Percentiles rank a stretch among this genome's conserved stretches.
These are phyloP conservation scores for Bhutanitis thaidina DNA, from an alignment of 2,888 invertebrate species.

Conservation along the genomic window DNA sequence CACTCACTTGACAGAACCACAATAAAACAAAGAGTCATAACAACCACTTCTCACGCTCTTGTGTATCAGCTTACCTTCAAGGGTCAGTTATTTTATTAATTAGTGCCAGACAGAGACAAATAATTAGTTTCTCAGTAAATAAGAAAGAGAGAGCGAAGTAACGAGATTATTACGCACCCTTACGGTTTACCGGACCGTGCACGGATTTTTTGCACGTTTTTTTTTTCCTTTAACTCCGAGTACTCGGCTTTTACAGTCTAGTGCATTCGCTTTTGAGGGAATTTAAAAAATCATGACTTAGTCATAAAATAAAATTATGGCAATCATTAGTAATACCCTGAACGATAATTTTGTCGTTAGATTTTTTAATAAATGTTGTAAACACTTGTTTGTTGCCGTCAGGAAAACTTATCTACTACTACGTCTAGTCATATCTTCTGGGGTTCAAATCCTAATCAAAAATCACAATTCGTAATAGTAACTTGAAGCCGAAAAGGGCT, in stretches of 20 bases:
- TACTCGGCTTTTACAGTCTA: constrained; percentile 60
- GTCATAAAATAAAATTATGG: background rate
- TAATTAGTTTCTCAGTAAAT: constrained; percentile 24
- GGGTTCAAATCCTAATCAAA: too few species aligned
- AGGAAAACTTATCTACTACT: too few species aligned
- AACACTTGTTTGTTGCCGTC: too few species aligned
- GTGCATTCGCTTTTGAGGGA: constrained; percentile 39
- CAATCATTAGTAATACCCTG: too few species aligned
- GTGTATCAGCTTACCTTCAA: constrained; percentile 53
- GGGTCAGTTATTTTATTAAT: constrained; percentile 71
- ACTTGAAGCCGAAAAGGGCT: too few species aligned
- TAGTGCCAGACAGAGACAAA: constrained; percentile 45
- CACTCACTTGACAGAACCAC: constrained; percentile 43
- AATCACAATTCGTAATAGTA: too few species aligned
- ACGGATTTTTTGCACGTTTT: constrained; percentile 53
- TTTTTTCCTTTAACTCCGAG: constrained; percentile 46
- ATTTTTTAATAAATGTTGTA: too few species aligned
- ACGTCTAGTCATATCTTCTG: too few species aligned
- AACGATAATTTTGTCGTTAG: too few species aligned
- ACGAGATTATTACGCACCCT: constrained; percentile 62
- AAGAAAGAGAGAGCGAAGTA: constrained; percentile 42
- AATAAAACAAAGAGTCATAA: constrained; percentile 71
- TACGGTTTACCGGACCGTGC: constrained; percentile 54
- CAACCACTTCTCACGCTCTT: constrained; percentile 63
- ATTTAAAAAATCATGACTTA: constrained; percentile 18